phyloP scores from a whole-genome alignment of 2,888 invertebrate genomes.

The Bibio marci region DNA sequence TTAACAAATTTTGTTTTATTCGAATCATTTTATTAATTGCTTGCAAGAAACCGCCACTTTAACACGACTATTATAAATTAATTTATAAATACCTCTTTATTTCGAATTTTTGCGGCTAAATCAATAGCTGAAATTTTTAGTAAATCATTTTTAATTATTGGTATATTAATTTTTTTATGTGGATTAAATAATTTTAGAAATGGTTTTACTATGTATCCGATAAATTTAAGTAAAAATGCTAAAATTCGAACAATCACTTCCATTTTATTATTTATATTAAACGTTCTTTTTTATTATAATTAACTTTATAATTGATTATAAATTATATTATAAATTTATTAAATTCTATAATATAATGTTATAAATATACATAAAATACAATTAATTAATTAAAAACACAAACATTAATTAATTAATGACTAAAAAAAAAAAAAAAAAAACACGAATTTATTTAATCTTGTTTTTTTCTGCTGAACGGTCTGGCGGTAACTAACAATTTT shows the following conservation, averaged over 20 bases:
- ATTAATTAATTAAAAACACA: too few relatives aligned
- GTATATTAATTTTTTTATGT: slow-evolving; percentile 7
- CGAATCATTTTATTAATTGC: neutral
- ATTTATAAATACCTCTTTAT: slow-evolving; percentile 32
- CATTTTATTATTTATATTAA: slow-evolving; percentile 10
- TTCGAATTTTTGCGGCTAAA: slow-evolving; percentile 40
- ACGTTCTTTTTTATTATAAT: too few relatives aligned
- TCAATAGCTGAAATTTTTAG: slow-evolving; percentile 28
- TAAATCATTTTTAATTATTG: slow-evolving; percentile 11
- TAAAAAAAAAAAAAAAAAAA: too few relatives aligned
- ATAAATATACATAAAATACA: too few relatives aligned
- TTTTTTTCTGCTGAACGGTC: too few relatives aligned
- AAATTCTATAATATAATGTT: too few relatives aligned
- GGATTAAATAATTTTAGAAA: slow-evolving; percentile 1
- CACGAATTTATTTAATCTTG: too few relatives aligned
- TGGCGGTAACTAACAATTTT: too few relatives aligned
- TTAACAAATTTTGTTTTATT: slow-evolving; percentile 6
- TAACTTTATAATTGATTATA: too few relatives aligned
- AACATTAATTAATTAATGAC: too few relatives aligned
- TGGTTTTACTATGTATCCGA: slow-evolving; percentile 11
- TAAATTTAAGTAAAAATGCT: slow-evolving; percentile 9
- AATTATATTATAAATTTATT: too few relatives aligned
- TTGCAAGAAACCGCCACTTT: neutral
- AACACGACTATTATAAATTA: neutral
- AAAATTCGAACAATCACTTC: slow-evolving; percentile 11